Conservation (phyloP, 2,888 invertebrate genomes). For the Dromius quadrimaculatus region DNA sequence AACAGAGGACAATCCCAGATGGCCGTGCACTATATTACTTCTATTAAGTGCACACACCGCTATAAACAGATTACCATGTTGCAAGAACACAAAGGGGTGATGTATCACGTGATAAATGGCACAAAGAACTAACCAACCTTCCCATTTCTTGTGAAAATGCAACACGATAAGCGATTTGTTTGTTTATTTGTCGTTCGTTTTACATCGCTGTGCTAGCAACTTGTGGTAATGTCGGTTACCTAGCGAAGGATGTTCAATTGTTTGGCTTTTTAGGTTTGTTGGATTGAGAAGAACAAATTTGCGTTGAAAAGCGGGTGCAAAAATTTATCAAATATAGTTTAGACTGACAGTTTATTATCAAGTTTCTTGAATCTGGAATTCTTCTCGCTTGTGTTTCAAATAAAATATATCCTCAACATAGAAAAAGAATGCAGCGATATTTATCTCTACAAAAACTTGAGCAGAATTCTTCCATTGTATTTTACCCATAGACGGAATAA, state of each 20-base stretch:
- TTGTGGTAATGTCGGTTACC: not conserved
- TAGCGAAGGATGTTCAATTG: not conserved
- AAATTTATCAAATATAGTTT: not conserved
- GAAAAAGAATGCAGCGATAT: constrained; percentile 36
- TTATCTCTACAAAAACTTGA: constrained; percentile 44
- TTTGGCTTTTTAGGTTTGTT: not conserved
- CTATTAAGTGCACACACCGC: constrained; percentile 35
- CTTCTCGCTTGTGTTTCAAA: constrained; percentile 25
- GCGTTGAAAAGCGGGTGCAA: constrained; percentile 7
- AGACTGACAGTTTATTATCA: constrained; percentile 20
- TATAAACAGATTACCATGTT: constrained; percentile 44
- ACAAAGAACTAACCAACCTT: constrained; percentile 48
- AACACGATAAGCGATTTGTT: constrained; percentile 24
- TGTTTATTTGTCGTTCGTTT: constrained; percentile 37
- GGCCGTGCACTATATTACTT: constrained; percentile 22
- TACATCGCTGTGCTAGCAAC: constrained; percentile 6
- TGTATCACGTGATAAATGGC: constrained; percentile 49
- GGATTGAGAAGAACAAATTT: constrained; percentile 23
- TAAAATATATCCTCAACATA: constrained; percentile 22
- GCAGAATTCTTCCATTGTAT: constrained; percentile 21
- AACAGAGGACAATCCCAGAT: constrained; percentile 11
- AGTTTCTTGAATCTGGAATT: not conserved
- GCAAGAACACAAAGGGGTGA: constrained; percentile 33
- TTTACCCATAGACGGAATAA: constrained; percentile 43
- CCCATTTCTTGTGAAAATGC: constrained; percentile 47